These are phyloP conservation scores for Lagorchestes hirsutus DNA, from an alignment of 2,797 vertebrate genomes.

Conservation along the genomic window DNA sequence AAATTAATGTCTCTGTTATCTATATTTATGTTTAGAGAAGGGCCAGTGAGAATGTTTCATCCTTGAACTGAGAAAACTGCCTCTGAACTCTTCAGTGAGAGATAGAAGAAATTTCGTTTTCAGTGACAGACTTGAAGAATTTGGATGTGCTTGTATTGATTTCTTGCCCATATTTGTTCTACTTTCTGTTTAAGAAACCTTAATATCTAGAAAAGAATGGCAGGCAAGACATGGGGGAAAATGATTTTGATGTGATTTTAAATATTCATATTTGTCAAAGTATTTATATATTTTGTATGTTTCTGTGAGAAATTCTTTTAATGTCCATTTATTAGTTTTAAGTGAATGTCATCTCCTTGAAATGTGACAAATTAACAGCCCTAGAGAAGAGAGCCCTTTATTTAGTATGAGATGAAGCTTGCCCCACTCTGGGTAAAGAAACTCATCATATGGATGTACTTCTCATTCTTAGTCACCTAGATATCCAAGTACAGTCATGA, in stretches of 20 bases:
- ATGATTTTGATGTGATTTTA: conserved; percentile 73
- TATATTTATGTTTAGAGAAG: conserved; percentile 73
- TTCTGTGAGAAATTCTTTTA: conserved; percentile 29
- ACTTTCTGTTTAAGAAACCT: conserved; percentile 71
- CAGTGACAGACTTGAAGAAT: conserved; percentile 62
- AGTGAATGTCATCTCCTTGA: conserved; percentile 73
- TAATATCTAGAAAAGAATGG: conserved; percentile 74
- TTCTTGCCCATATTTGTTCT: conserved; percentile 75
- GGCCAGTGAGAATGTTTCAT: conserved; percentile 71
- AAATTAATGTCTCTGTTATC: conserved; percentile 75
- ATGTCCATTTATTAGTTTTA: conserved; percentile 71
- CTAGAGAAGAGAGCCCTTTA: conserved; percentile 61
- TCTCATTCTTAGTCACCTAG: background rate
- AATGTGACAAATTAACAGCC: conserved; percentile 70
- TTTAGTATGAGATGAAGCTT: conserved; percentile 46
- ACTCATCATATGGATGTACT: background rate
- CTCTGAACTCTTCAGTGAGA: conserved; percentile 71
- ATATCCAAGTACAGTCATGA: background rate
- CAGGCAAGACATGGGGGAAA: conserved; percentile 76
- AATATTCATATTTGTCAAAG: conserved; percentile 78
- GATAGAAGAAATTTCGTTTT: conserved; percentile 77
- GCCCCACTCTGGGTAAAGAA: conserved; percentile 10
- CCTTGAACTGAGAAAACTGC: conserved; percentile 78
- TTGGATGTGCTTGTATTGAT: conserved; percentile 75
- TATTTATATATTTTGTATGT: conserved; percentile 67